Evolutionary conservation across 2,888 invertebrate species (phyloP), one percentile per base, ranked within the genome.

Genomic region (Zaprionus bogoriensis): DNA sequence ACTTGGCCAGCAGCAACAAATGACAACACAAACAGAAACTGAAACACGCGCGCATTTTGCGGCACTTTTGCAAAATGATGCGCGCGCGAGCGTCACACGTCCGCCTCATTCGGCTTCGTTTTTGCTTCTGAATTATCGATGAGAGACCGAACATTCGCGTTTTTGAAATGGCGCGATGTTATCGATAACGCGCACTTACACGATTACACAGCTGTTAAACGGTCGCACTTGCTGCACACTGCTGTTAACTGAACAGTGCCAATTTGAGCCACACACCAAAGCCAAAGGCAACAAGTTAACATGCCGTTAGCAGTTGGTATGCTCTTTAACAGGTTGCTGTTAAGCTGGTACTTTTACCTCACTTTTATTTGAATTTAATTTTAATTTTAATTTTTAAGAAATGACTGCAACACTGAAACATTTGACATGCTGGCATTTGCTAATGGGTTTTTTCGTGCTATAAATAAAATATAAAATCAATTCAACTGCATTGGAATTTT

Each of bases 31-130:
- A 71, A 71, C 66, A 27, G 71, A 60, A 71, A 69, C 71, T 70
- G 66, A 70, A 71, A 71, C 71, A 70, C 69, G 69, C 69, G 71
- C 69, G 71, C 69, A 69, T 70, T 69, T 69, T 66, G 71, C 69
- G 68, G 69, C 59, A 70, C 66, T 70, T 36, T 52, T 61, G 69
- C 69, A 70, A 71, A 69, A 66, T 66, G 48, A 32, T 46, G 61
- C 69, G 69, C 69, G 69, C 71, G 71, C 69, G 67, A 71, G 71
- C 71, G 61, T 71, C 69, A 69, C 71, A 70, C 69, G 61, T 70
- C 67, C 69, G 38, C 66, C 52, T 66, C 69, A 61, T 61, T 70
- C 66, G 71, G 66, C 71, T 70, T 66, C 71, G 66, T 70, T 70
- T 66, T 55, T 66, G 61, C 48, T 70, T 69, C 66, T 69, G 39